Conservation (phyloP, 2,113 vertebrate species). For the Aegotheles bennettii region DNA sequence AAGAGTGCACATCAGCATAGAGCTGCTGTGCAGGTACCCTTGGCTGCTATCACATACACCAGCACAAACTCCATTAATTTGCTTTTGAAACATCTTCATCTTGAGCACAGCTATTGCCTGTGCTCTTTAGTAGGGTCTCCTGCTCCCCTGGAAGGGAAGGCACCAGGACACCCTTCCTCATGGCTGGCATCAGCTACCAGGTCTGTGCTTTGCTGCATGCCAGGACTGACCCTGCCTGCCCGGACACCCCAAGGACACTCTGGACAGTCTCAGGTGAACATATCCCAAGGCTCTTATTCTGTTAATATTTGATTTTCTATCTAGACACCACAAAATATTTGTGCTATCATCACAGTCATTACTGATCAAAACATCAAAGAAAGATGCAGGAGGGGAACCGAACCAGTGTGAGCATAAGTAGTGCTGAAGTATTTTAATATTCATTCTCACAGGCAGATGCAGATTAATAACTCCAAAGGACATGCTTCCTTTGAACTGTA, state of each 20-base stretch:
- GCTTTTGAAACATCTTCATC: not conserved
- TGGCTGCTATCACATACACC: not conserved
- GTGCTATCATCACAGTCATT: not conserved
- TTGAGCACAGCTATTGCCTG: not conserved
- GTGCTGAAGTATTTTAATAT: not conserved
- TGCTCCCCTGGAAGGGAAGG: not conserved
- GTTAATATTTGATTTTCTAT: not conserved
- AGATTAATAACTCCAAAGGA: not conserved
- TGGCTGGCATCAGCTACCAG: not conserved
- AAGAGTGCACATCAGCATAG: not conserved
- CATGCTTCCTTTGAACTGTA: not conserved
- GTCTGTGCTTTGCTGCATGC: not conserved
- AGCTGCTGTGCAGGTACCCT: not conserved
- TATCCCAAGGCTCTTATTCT: not conserved
- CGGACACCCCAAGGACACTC: not conserved
- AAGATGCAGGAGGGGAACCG: not conserved
- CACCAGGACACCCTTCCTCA: not conserved
- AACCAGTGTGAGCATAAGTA: not conserved
- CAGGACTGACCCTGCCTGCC: not conserved
- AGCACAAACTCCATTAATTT: not conserved
- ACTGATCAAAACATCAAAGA: not conserved
- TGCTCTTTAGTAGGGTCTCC: not conserved
- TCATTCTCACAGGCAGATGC: not conserved
- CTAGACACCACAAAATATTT: not conserved
- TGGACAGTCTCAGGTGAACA: not conserved